Conservation (phyloP, 2,797 vertebrate species). For the Ptychobarbus kaznakovi region DNA sequence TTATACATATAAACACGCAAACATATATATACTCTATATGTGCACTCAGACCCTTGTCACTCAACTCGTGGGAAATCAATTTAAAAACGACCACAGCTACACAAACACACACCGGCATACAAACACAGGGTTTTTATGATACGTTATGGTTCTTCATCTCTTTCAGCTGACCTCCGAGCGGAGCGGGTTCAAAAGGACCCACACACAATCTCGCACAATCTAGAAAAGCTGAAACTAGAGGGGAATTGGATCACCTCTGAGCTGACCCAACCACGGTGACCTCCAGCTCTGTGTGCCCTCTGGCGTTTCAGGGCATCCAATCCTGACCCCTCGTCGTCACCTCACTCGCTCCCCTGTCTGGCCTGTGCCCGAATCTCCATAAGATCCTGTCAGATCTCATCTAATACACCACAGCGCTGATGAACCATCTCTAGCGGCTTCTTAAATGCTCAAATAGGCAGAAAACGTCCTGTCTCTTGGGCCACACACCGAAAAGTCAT, state of each 20-base stretch:
- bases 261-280: conserved; percentile 78
- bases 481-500: conserved; percentile 7
- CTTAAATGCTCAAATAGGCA: conserved; percentile 47
- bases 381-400: conserved; percentile 81
- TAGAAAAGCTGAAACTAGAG: conserved; percentile 74
- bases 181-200: conserved; percentile 79
- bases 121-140: conserved; percentile 55
- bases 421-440: conserved; percentile 15
- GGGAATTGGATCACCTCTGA: conserved; percentile 82
- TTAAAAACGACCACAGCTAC: conserved; percentile 31
- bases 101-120: conserved; percentile 39
- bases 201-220: conserved; percentile 76
- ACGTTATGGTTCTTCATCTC: conserved; percentile 71
- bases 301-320: conserved; percentile 70
- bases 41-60: conserved; percentile 41
- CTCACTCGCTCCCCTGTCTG: conserved; percentile 53
- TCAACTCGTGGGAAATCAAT: conserved; percentile 37
- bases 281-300: conserved; percentile 72
- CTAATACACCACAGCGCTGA: conserved; percentile 51
- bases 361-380: conserved; percentile 82
- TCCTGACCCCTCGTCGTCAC: conserved; percentile 59
- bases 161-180: conserved; percentile 77
- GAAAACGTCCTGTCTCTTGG: conserved; percentile 25
- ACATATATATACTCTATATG: conserved; percentile 28
- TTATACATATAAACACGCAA: background rate